phyloP scores from a whole-genome alignment of 2,797 vertebrate species.

The Pitangus sulphuratus region DNA sequence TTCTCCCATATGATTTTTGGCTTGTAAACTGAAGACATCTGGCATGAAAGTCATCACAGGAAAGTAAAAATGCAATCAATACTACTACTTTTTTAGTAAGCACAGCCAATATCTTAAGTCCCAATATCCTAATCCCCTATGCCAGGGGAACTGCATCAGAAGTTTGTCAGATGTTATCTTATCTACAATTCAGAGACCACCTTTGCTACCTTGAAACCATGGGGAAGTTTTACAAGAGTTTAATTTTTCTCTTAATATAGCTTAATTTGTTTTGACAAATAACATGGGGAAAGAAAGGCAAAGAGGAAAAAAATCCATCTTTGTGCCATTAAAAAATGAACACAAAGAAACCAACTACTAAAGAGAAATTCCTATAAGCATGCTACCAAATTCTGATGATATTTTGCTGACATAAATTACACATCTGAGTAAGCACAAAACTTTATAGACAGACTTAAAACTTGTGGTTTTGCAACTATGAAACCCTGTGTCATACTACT shows the following conservation, averaged over 20 bases:
- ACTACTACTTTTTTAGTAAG: neutral
- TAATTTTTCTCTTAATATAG: neutral
- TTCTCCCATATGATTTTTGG: neutral
- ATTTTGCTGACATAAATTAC: neutral
- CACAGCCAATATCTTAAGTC: neutral
- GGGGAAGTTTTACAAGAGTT: neutral
- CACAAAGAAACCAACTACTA: neutral
- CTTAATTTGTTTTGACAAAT: neutral
- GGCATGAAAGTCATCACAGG: neutral
- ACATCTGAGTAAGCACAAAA: neutral
- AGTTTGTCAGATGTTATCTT: neutral
- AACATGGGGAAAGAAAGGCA: neutral
- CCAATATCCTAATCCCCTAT: too few species aligned
- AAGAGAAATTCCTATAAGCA: neutral
- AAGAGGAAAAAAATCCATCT: neutral
- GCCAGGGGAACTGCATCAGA: neutral
- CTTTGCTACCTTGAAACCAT: neutral
- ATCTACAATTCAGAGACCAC: neutral
- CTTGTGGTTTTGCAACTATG: neutral
- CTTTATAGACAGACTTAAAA: neutral
- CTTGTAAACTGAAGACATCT: neutral
- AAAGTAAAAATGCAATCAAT: constrained; percentile 10
- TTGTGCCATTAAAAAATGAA: neutral
- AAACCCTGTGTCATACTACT: neutral
- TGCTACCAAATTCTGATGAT: neutral